Evolutionary conservation across 2,888 invertebrate genomes (phyloP).

Genomic region (Proisotoma minuta): DNA sequence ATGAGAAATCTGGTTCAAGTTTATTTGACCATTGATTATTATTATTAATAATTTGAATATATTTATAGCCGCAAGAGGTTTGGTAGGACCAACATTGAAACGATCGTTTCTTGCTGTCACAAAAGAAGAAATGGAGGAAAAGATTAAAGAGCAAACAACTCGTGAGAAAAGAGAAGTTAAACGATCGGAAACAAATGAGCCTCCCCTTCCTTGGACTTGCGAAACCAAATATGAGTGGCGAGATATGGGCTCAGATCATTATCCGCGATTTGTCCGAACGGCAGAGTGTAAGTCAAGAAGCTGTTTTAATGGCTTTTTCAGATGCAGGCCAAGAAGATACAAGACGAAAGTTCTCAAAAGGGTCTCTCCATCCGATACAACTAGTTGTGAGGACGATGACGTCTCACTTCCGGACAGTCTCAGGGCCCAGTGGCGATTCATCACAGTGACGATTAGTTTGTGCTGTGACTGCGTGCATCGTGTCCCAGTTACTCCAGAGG

Average conservation of each 20-base stretch:
- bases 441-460: conserved; percentile 45
- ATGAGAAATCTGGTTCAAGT: conserved; percentile 4
- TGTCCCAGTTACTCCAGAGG: conserved; percentile 32
- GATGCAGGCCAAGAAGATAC: conserved; percentile 42
- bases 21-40: too few species aligned
- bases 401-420: conserved; percentile 44
- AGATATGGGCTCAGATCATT: conserved; percentile 38
- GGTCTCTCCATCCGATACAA: conserved; percentile 33
- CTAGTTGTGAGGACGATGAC: conserved; percentile 45
- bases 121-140: conserved; percentile 40
- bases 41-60: not conserved
- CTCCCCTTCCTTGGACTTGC: conserved; percentile 37
- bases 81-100: conserved; percentile 39
- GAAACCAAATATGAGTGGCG: conserved; percentile 45
- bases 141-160: conserved; percentile 21
- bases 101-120: conserved; percentile 43
- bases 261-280: conserved; percentile 46
- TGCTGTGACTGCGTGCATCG: conserved; percentile 45
- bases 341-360: conserved; percentile 44
- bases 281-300: conserved; percentile 43
- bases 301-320: conserved; percentile 45
- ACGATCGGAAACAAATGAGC: not conserved
- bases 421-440: conserved; percentile 40
- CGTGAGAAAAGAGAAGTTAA: conserved; percentile 24
- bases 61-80: conserved; percentile 37